Percentiles rank a stretch among this genome's conserved stretches.
Evolutionary conservation across 2,888 invertebrate species (phyloP).

Genomic region (Dynastes hyllus): DNA sequence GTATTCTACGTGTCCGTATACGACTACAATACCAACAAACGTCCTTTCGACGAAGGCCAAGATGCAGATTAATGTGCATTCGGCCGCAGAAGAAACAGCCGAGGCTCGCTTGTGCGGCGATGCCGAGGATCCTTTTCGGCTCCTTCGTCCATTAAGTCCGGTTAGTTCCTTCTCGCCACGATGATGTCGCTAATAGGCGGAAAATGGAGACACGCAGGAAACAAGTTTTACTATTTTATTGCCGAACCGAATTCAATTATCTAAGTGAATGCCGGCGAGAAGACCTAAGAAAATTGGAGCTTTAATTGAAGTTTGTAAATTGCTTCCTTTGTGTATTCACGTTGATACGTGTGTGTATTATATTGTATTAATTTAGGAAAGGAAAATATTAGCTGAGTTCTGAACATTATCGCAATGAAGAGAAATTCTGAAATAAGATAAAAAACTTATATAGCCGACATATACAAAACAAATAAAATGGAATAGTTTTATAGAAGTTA

Average conservation of each 20-base stretch:
- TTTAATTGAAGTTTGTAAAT: conserved; percentile 52
- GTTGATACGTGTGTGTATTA: neutral
- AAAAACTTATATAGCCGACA: too few relatives aligned
- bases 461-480: too few relatives aligned
- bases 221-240: conserved; percentile 48
- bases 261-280: conserved; percentile 15
- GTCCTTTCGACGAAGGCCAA: conserved; percentile 54
- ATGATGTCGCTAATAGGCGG: conserved; percentile 63
- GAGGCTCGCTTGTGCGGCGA: conserved; percentile 58
- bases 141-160: conserved; percentile 25
- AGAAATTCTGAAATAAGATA: too few relatives aligned
- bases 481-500: too few relatives aligned
- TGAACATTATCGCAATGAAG: too few relatives aligned
- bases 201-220: conserved; percentile 59
- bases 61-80: conserved; percentile 71
- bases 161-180: conserved; percentile 53
- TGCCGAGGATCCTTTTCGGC: conserved; percentile 48
- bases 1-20: conserved; percentile 55
- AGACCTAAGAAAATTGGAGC: conserved; percentile 26
- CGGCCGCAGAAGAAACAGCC: conserved; percentile 70
- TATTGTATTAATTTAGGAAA: conserved; percentile 3
- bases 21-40: conserved; percentile 19
- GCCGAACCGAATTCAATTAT: conserved; percentile 48
- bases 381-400: neutral
- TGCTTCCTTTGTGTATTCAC: conserved; percentile 31